Evolutionary conservation across 2,888 invertebrate species (phyloP), one percentile per base, ranked within the genome.

Genomic region (Dicranocentrus wangi): DNA sequence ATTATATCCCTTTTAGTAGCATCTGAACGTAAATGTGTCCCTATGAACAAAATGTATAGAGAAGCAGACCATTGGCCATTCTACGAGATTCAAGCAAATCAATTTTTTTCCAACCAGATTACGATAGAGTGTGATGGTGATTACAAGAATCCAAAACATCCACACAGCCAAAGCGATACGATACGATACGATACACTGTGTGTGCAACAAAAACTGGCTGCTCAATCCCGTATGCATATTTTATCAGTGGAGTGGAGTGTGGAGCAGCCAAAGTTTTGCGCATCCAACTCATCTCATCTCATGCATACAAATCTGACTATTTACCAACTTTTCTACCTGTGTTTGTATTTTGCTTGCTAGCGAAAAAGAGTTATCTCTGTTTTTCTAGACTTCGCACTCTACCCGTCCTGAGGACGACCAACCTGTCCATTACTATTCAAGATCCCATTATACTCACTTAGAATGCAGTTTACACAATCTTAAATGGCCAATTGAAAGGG

Each of bases 391-490:
- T n/a, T 47, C 47, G 5, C 47, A 10, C 17, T 47, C 47, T 58
- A 27, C 27, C 21, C 19, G 32, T 47, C n/a, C 43, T 70, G 71
- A 47, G 19, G 17, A 69, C 68, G 72, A 75, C 81, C 75, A 71
- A 55, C 70, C 71, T 61, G 68, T 72, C 66, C 66, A 77, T 82
- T 53, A 39, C 72, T 66, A 43, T 70, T 65, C 61, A 73, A 65
- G 65, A 73, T 66, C 81, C 82, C 82, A 82, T 82, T 78, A 73
- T 79, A 61, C 68, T 79, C 83, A 82, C 73, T 82, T 79, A 83
- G 71, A 82, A 75, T 70, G 69, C 72, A 72, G 75, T 83, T 83
- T 82, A 82, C 82, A 83, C 63, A 79, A 70, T 69, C 82, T 51
- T 79, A 79, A 83, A 83, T 82, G 78, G 23, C 79, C 83, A 82